Base-by-base conservation (phyloP, 2,888 invertebrate genomes). In the Agrochola lychnidis region DNA sequence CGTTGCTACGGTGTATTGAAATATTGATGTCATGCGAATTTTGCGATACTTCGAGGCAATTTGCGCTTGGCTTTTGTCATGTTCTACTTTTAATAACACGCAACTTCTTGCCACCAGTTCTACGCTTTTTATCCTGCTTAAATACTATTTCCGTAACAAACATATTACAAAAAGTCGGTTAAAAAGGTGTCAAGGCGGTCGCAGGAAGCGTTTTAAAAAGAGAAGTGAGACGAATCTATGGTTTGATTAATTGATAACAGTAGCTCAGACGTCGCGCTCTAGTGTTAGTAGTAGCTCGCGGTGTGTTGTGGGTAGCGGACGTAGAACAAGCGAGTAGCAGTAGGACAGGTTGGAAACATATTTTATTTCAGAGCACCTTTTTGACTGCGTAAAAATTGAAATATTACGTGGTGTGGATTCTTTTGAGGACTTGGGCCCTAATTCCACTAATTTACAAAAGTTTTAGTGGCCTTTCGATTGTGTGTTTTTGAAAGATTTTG, bases 201-300 rank as follows among this genome's bases (percentile, higher is more conserved):
- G 66, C 67, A 79, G 80, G 82, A 89, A 87, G 83, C 76, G 73
- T 76, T 87, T 70, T 83, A 83, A 78, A 93, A 93, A 92, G 91
- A 90, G 93, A 89, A 92, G 93, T 90, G 90, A 91, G 89, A 88
- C 89, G 82, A 88, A 89, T 88, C 85, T 86, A 82, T 83, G 83
- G 81, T 86, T 90, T 94, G 94, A 95, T 95, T 95, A 95, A 96
- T 95, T 94, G 95, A 92, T 94, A 93, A 93, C 92, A 93, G 90
- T 90, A 89, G 91, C 90, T 90, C 90, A 90, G 85, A 88, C 89
- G 90, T 83, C 87, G 82, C 73, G 81, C 74, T 79, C 79, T 73
- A 78, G 70, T 73, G 80, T 89, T 88, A 82, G 88, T 88, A 82
- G 88, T 86, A 88, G 86, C 88, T 88, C 87, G 45, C 83, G 76